phyloP scores from a whole-genome alignment of 2,797 vertebrate genomes.

The Ceryle rudis region DNA sequence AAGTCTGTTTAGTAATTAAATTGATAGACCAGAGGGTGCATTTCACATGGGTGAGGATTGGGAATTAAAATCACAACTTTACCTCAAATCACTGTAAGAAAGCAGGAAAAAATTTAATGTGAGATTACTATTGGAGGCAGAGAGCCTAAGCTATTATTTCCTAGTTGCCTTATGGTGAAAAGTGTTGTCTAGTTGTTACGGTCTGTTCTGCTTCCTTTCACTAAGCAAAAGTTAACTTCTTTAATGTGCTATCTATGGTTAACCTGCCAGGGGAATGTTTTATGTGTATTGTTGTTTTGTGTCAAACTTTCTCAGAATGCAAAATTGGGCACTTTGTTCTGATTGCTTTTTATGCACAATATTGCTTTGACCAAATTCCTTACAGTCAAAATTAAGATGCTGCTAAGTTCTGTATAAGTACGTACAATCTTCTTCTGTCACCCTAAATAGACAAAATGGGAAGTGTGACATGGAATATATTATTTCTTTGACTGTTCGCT shows the following conservation, averaged over 20 bases:
- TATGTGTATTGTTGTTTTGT: background rate
- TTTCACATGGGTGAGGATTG: background rate
- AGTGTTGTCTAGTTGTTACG: background rate
- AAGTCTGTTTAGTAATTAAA: background rate
- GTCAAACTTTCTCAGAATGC: slow-evolving; percentile 2
- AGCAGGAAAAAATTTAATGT: background rate
- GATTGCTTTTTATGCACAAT: background rate
- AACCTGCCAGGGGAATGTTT: background rate
- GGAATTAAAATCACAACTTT: background rate
- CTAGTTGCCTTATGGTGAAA: background rate
- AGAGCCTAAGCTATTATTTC: background rate
- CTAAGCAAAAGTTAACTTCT: background rate
- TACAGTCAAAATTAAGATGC: background rate
- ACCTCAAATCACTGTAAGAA: background rate
- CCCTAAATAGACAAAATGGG: background rate
- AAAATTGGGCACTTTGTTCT: background rate
- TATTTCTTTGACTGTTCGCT: background rate
- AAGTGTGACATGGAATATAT: background rate
- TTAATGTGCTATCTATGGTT: background rate
- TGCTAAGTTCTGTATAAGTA: background rate
- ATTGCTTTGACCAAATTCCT: slow-evolving; percentile 29
- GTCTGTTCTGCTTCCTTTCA: background rate
- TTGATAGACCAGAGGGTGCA: background rate
- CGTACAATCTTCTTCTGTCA: background rate
- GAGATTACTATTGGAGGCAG: background rate